A percentile compares a stretch with the other conserved stretches of the same genome.
These are phyloP conservation scores for Anoplolepis gracilipes DNA, from an alignment of 1,140 invertebrate genomes.

Conservation along the genomic window DNA sequence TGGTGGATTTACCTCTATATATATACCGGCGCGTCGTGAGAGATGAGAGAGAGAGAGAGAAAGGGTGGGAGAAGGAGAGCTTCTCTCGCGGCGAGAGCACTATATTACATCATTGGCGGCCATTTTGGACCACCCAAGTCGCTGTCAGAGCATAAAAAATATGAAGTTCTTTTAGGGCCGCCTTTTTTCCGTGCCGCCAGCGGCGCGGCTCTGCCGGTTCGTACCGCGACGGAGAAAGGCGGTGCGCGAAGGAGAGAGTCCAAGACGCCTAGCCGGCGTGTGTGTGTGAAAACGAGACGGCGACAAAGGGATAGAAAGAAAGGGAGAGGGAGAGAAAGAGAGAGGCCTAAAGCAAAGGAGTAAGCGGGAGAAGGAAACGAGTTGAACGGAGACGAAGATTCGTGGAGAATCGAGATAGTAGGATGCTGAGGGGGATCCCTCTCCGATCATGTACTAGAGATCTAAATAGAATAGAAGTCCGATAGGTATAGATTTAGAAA, in stretches of 20 bases:
- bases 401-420: conserved; percentile 27
- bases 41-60: conserved; percentile 27
- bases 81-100: conserved; percentile 73
- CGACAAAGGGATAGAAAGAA: conserved; percentile 41
- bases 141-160: conserved; percentile 86
- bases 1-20: conserved; percentile 72
- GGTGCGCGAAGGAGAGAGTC: conserved; percentile 74
- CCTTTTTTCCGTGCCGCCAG: conserved; percentile 85
- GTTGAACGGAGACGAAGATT: conserved; percentile 26
- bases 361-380: conserved; percentile 39
- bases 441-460: conserved; percentile 17
- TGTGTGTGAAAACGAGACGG: conserved; percentile 46
- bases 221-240: conserved; percentile 78
- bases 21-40: conserved; percentile 68
- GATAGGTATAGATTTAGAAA: conserved; percentile 49
- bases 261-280: conserved; percentile 61
- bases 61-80: conserved; percentile 35
- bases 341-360: conserved; percentile 1
- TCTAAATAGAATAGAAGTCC: conserved; percentile 28
- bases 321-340: conserved; percentile 36
- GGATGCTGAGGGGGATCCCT: conserved; percentile 4
- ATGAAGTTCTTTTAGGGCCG: conserved; percentile 86
- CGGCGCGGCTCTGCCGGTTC: conserved; percentile 79
- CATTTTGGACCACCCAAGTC: conserved; percentile 86
- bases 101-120: conserved; percentile 86